Base-by-base conservation (phyloP, 2,888 invertebrate species). In the Hydriomena furcata region DNA sequence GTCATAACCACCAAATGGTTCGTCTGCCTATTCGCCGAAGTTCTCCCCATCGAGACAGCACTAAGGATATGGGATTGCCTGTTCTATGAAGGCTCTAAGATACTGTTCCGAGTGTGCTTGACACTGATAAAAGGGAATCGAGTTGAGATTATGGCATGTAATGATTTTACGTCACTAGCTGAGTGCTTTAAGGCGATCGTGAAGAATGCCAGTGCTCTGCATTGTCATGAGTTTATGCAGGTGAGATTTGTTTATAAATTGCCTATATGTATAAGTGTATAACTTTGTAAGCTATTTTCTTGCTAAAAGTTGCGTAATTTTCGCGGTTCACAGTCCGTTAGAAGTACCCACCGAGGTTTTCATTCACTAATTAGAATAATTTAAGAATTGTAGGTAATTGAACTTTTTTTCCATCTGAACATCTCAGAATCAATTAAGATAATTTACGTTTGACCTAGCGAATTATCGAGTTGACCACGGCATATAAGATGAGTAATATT, bases 1-100 rank as follows among this genome's bases (percentile, higher is more conserved):
- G 95, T 98, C 50, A 94, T 98, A 66, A 95, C 95, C 20, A 97
- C 97, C 50, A 98, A 98, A 87, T 98, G 98, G 98, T 98, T 98
- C 77, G 95, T 98, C 66, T 98, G 98, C 76, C 91, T 98, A 40
- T 98, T 95, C 84, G 96, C 97, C 41, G 98, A 98, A 91, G 97
- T 98, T 44, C 91, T 98, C 52, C 98, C 98, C 0, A 94, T 96
- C 50, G 98, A 98, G 93, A 98, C 98, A 5, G 97, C 98, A 30
- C 90, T 98, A 12, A 92, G 98, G 71, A 95, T 98, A 83, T 98
- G 98, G 98, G 98, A 99, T 83, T 97, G 98, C 73, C 87, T 98
- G 52, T 98, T 99, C 87, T 95, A 95, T 66, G 98, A 99, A 84
- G 98, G 98, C 31, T 96, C 95, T 52, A 98, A 98, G 88, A 95